Base-by-base conservation (phyloP, 2,888 invertebrate species). In the Orchesella flavescens region DNA sequence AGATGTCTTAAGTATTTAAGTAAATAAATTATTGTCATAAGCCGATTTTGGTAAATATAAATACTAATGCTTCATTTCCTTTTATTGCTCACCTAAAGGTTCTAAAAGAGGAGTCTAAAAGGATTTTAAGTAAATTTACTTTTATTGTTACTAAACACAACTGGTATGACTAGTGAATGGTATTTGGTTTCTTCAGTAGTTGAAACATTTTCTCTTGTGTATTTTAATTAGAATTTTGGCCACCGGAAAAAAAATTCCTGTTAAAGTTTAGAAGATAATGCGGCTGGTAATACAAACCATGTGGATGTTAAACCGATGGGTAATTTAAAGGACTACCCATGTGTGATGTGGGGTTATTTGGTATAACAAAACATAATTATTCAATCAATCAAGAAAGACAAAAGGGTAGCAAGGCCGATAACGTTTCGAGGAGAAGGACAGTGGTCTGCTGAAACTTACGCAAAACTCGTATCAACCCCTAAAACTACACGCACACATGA, bases 21-120 rank as follows among this genome's bases (percentile, higher is more conserved):
- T 74, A 80, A 80, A 55, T 74, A 68, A 80, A 80, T 80, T 80
- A 80, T 80, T 66, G 71, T 61, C 15, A 55, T 80, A 80, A 80
- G 73, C 80, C 13, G 68, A 73, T 80, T 80, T 66, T 12, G 24
- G 21, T 63, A 63, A 17, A 53, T 10, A 46, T 44, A 12, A 2
- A 17, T 19, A 53, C 17, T 53, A 15, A n/a, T 9, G n/a, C 9
- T 53, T 17, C 53, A 49, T 49, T 9, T 21, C 19, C 21, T 34
- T 15, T 21, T 24, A 68, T 68, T 68, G 68, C 15, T 68, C 21
- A 65, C 17, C 49, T 2, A 43, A 10, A 68, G 21, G 44, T 44
- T n/a, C 44, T 19, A 21, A 68, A 49, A 34, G 34, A 7, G 34
- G 2, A 7, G 7, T 2, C 2, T 34, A 34, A 34, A 34, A 34